Percentiles rank a stretch among this genome's conserved stretches.
These are phyloP conservation scores for Taxidea taxus DNA, from an alignment of 2,113 vertebrate genomes.

Conservation along the genomic window DNA sequence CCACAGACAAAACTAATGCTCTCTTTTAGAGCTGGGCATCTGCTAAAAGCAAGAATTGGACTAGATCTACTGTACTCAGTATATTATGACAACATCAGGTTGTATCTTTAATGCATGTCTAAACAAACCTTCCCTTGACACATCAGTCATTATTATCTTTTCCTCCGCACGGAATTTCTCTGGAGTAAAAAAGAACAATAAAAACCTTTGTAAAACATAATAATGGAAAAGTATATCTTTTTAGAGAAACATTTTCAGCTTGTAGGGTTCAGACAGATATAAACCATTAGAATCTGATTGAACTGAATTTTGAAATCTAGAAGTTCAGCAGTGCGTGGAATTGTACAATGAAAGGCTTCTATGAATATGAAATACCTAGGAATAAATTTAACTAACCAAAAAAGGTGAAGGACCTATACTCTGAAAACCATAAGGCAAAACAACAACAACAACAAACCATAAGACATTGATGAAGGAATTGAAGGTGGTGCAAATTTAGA, in stretches of 20 bases:
- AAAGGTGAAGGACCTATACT: neutral
- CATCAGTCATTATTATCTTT: neutral
- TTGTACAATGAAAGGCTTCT: neutral
- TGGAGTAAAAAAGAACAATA: slow-evolving; percentile 12
- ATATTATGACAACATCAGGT: slow-evolving; percentile 48
- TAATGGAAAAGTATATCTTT: slow-evolving; percentile 21
- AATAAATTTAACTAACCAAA: neutral
- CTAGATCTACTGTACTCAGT: neutral
- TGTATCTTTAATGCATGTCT: neutral
- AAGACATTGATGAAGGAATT: neutral
- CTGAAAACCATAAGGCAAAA: neutral
- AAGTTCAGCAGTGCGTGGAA: neutral
- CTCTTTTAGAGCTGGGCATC: slow-evolving; percentile 19
- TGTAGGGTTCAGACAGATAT: neutral
- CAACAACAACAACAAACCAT: neutral
- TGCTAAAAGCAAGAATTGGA: neutral
- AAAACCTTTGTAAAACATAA: slow-evolving; percentile 24
- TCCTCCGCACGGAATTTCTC: slow-evolving; percentile 7
- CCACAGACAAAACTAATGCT: neutral
- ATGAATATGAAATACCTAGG: neutral
- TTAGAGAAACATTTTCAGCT: neutral
- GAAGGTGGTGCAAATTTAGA: neutral
- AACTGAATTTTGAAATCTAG: slow-evolving; percentile 39
- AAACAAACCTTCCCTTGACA: neutral
- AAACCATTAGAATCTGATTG: neutral